Base-by-base conservation (phyloP, 2,797 vertebrate species). In the Microcaecilia unicolor region DNA sequence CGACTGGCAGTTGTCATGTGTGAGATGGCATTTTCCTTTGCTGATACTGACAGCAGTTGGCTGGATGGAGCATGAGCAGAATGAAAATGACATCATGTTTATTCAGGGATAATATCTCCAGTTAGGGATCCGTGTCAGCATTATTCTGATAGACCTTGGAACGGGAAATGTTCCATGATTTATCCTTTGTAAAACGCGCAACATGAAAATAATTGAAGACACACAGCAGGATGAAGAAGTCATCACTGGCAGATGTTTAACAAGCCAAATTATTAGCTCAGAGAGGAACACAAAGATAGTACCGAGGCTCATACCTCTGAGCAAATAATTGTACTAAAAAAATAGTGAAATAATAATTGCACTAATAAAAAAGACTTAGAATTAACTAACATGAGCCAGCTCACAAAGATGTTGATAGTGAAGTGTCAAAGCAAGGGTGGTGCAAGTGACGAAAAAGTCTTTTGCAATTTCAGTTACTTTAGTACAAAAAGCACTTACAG, bases 41-140 rank as follows among this genome's bases (percentile, higher is more conserved):
- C 72, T 80, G 85, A 81, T 64, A 81, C 86, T 93, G 92, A 92
- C 90, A 94, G 89, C 85, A 82, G 82, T 89, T 93, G 92, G 93
- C 91, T 86, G 76, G 69, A 76, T 76, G 70, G 85, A 86, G 83
- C 78, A 80, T 83, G 80, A 86, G 89, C 87, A 84, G 79, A 82
- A 88, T 82, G 76, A 88, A 85, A 91, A 85, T 94, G 90, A 92
- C 90, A 91, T 85, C 80, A 88, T 92, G 91, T 92, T 91, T 92
- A 91, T 93, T 93, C 87, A 64, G 70, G 75, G 81, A 84, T 92
- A 90, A 93, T 86, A 88, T 80, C 78, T 71, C 60, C 66, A 80
- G 81, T 81, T 63, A 62, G 67, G 78, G 84, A 89, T 91, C 82
- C 80, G 83, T 92, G 89, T 92, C 88, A 80, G 81, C 81, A 80